These are phyloP conservation scores for Leuciscus idus DNA, from an alignment of 2,113 vertebrate genomes.

Conservation along the genomic window DNA sequence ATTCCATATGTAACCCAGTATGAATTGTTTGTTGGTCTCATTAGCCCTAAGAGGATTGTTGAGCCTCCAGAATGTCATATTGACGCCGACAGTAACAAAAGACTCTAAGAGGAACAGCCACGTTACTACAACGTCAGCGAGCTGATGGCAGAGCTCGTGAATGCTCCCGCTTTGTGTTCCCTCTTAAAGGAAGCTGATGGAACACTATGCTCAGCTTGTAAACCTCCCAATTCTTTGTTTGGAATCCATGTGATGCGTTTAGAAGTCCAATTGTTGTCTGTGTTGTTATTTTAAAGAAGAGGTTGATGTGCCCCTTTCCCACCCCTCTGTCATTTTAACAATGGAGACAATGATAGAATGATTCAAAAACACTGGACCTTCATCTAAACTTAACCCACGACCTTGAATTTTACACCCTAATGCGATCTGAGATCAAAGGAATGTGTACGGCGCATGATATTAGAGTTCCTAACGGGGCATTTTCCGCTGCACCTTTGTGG, in stretches of 20 bases:
- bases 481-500: conserved; percentile 56
- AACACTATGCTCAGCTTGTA: conserved; percentile 57
- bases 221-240: conserved; percentile 68
- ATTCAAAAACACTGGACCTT: conserved; percentile 35
- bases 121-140: conserved; percentile 24
- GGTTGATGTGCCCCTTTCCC: conserved; percentile 57
- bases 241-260: conserved; percentile 56
- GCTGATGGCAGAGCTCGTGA: conserved; percentile 43
- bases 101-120: conserved; percentile 54
- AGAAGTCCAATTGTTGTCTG: conserved; percentile 68
- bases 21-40: conserved; percentile 21
- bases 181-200: conserved; percentile 62
- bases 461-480: conserved; percentile 61
- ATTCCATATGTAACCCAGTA: conserved; percentile 31
- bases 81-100: conserved; percentile 54
- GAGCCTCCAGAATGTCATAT: conserved; percentile 36
- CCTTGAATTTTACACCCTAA: conserved; percentile 54
- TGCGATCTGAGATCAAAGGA: conserved; percentile 58
- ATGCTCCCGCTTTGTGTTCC: conserved; percentile 68
- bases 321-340: conserved; percentile 60
- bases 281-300: conserved; percentile 70
- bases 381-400: conserved; percentile 61
- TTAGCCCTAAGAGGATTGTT: conserved; percentile 38
- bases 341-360: conserved; percentile 49
- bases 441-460: conserved; percentile 9